Base-by-base conservation (phyloP, 2,888 invertebrate species). In the Mellilla xanthometata region DNA sequence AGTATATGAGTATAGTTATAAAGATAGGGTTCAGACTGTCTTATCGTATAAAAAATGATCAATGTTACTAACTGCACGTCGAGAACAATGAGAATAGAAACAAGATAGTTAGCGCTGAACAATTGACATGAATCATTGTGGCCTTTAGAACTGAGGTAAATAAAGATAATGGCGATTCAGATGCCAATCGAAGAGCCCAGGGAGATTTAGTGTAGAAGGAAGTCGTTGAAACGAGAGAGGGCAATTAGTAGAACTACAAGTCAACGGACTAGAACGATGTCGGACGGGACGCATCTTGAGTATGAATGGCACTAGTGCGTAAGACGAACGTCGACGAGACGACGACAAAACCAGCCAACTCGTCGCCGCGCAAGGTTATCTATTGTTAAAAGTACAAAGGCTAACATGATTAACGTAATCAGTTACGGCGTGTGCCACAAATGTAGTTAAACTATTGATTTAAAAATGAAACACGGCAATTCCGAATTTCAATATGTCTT, bases 181-280 rank as follows among this genome's bases (percentile, higher is more conserved):
- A 68, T 70, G 73, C 66, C 75, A 77, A 72, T 79, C 70, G 69
- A 54, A 58, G 54, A 57, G 44, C 56, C 55, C 54, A 68, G 69
- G 67, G 70, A 76, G 67, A 70, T 62, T 41, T 59, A 58, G 62
- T 56, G 61, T 54, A 62, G 60, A 61, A 76, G 65, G 73, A 72
- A 79, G 69, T 57, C 59, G 60, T 58, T 57, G 72, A 70, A 78
- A 76, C 76, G 78, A 75, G 60, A 75, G 64, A 56, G 65, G 64
- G 72, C 68, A 78, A 84, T 85, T 82, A 84, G 71, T 62, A 53
- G 62, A 58, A 56, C 55, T 49, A 57, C 68, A 73, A 77, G 75
- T 76, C 79, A 77, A 68, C 65, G 62, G 69, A 73, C 68, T 68
- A 75, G 70, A 76, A 73, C 69, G 65, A 72, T 71, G 70, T 70